These are phyloP conservation scores for Tangachromis dhanisi DNA, from an alignment of 2,113 vertebrate species.

Conservation along the genomic window DNA sequence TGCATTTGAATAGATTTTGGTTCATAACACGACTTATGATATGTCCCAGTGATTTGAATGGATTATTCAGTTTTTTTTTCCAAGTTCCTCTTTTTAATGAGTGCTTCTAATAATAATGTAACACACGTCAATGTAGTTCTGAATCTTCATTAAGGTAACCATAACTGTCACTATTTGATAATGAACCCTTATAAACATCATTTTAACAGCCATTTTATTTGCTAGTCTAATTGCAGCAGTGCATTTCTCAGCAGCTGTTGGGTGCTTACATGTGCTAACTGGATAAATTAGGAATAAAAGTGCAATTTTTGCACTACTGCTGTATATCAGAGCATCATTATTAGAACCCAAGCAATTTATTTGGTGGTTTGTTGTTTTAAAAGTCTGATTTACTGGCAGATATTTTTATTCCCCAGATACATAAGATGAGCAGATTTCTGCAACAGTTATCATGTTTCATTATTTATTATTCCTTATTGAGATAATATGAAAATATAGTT, in stretches of 20 bases:
- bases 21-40: not conserved
- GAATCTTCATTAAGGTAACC: not conserved
- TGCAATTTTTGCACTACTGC: not conserved
- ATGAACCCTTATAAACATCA: not conserved
- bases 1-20: not conserved
- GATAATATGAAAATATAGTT: not conserved
- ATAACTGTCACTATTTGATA: not conserved
- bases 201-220: not conserved
- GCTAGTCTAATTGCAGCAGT: not conserved
- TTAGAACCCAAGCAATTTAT: not conserved
- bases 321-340: not conserved
- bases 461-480: not conserved
- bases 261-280: not conserved
- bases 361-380: not conserved
- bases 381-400: not conserved
- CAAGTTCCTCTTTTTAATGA: not conserved
- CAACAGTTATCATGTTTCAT: not conserved
- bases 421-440: not conserved
- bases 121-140: not conserved
- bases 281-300: not conserved
- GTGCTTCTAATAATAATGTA: not conserved
- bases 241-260: not conserved
- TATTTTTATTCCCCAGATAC: not conserved
- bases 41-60: not conserved
- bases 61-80: accelerated